Base-by-base conservation (phyloP, 2,113 vertebrate species). In the Tachysurus vachellii region DNA sequence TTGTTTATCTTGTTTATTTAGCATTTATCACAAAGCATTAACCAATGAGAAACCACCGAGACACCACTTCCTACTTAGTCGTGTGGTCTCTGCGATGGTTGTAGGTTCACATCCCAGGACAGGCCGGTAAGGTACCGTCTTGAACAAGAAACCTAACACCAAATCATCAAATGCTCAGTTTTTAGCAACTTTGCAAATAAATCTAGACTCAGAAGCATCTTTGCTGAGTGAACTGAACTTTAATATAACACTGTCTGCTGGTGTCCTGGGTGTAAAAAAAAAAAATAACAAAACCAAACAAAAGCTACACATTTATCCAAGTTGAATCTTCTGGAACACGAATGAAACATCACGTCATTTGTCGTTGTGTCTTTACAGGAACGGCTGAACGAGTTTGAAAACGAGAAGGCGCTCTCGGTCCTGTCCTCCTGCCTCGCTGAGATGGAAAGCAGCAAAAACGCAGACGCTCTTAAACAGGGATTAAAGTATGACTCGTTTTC, bases 371-470 rank as follows among this genome's bases (percentile, higher is more conserved):
- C 10, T 26, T 56, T 83, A n/a, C 90, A 99, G 98, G 97, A 97
- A 87, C 96, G 91, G 47, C 93, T 99, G 90, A 97, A 96, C 90
- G 92, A 94, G 57, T 95, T 98, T 82, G 95, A 98, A 85, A 96
- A 96, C 87, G 96, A 96, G 86, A 95, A 88, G 71, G 88, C 92
- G 31, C 83, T 99, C 84, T 97, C 96, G 0, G 88, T 98, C 88
- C 86, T 99, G 92, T 94, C 96, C 17, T 89, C 89, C 79, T 85
- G 92, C 81, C 86, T 99, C 89, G 70, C 91, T 21, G 76, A 86
- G 0, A 93, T 99, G 96, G 91, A 96, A 5, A 90, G 90, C 21
- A 91, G 94, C 85, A 93, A 93, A 89, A 99, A 97, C 75, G 95
- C 96, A 53, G 85, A 90, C 16, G 94, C 93, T 26, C 94, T 99